phyloP scores from a whole-genome alignment of 2,113 vertebrate species.

The Enhydra lutris region DNA sequence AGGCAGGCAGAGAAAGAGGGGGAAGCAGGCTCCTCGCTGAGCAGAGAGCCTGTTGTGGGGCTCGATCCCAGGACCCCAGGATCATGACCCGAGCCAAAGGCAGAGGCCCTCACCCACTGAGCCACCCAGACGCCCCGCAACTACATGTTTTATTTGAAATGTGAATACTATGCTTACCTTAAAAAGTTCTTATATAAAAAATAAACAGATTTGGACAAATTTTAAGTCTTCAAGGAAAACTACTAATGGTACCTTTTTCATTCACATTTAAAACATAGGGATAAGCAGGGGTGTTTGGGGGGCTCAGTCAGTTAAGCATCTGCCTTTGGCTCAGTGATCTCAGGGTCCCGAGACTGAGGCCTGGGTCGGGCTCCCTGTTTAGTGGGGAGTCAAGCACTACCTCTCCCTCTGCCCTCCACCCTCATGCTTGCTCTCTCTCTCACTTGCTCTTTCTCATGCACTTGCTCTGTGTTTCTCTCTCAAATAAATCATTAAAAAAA shows the following conservation, averaged over 20 bases:
- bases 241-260: background rate
- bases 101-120: no score
- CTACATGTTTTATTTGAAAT: constrained; percentile 16
- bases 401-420: background rate
- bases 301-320: background rate
- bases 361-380: background rate
- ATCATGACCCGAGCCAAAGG: no score
- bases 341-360: background rate
- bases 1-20: no score
- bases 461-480: background rate
- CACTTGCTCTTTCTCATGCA: no score
- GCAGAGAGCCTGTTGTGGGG: no score
- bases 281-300: background rate
- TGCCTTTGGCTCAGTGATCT: background rate
- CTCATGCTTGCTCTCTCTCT: background rate
- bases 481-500: background rate
- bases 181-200: constrained; percentile 20
- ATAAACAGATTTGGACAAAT: background rate
- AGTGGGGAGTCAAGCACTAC: background rate
- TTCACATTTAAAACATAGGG: background rate
- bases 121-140: background rate
- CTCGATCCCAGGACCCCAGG: no score
- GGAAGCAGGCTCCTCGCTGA: no score
- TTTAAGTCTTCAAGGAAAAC: background rate
- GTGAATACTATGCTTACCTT: background rate